Conservation (phyloP, 2,113 vertebrate species). For the Mesitornis unicolor region DNA sequence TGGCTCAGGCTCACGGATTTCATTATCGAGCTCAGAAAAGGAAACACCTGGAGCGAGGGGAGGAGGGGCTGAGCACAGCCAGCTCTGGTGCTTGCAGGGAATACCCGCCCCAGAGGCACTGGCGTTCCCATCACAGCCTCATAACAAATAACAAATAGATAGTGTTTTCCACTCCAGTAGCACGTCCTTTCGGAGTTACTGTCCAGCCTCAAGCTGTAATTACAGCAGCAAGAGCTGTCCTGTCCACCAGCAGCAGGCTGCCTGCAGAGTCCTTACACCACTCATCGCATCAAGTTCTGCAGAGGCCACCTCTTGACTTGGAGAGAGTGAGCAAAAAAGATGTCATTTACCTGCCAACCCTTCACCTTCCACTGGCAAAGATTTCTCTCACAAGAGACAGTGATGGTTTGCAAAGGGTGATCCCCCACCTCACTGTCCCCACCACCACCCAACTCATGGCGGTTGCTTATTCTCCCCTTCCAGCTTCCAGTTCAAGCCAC, state of each 20-base stretch:
- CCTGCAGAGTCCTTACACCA: fast-evolving
- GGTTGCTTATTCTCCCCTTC: neutral
- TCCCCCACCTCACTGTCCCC: neutral
- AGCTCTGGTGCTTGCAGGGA: neutral
- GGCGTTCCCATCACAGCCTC: neutral
- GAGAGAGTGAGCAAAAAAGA: neutral
- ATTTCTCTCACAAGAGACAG: fast-evolving
- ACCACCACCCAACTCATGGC: fast-evolving
- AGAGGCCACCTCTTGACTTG: fast-evolving
- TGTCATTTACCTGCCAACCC: neutral
- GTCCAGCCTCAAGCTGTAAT: neutral
- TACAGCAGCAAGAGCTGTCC: neutral
- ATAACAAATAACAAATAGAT: neutral
- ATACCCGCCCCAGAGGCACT: neutral
- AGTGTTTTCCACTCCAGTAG: neutral
- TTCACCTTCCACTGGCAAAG: neutral
- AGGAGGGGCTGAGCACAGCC: conserved; percentile 8
- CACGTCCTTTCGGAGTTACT: fast-evolving
- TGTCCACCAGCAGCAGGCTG: neutral
- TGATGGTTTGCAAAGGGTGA: fast-evolving
- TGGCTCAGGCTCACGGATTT: neutral
- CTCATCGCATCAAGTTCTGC: neutral
- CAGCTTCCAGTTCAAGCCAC: conserved; percentile 22
- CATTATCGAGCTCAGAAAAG: conserved; percentile 44
- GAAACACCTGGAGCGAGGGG: conserved; percentile 60